A percentile compares a stretch with the other conserved stretches of the same genome.
These are phyloP conservation scores for Sebastes cheni DNA, from an alignment of 2,797 vertebrate species.

Conservation along the genomic window DNA sequence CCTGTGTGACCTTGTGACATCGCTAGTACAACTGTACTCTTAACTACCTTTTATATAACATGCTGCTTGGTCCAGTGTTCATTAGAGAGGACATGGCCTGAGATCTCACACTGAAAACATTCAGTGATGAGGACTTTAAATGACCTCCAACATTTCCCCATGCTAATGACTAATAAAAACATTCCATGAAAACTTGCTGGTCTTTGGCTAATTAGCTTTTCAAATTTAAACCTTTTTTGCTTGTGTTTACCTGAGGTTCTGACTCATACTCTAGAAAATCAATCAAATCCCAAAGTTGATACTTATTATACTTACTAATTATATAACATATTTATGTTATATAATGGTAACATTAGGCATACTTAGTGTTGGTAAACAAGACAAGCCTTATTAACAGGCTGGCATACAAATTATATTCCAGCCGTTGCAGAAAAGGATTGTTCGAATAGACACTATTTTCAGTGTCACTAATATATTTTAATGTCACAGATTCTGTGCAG, in stretches of 20 bases:
- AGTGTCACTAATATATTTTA: not conserved
- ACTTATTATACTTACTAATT: not conserved
- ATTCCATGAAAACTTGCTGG: not conserved
- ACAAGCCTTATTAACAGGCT: slow-evolving; percentile 5
- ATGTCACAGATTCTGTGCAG: not conserved
- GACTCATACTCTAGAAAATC: slow-evolving; percentile 20
- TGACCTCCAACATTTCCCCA: not conserved
- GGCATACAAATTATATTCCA: not conserved
- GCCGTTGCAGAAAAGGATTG: not conserved
- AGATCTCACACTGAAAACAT: not conserved
- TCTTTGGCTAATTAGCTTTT: slow-evolving; percentile 28
- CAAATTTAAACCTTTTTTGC: not conserved
- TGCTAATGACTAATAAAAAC: slow-evolving; percentile 13
- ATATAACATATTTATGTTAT: not conserved
- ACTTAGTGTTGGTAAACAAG: not conserved
- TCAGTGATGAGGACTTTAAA: slow-evolving; percentile 6
- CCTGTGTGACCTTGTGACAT: too few relatives aligned
- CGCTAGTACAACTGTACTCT: not conserved
- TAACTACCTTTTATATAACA: not conserved
- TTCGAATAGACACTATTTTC: not conserved
- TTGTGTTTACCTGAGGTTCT: not conserved
- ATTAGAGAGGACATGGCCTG: not conserved
- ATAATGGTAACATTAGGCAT: not conserved
- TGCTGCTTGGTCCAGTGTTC: not conserved
- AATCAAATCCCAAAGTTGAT: slow-evolving; percentile 11